Percentiles rank a stretch among this genome's conserved stretches.
phyloP scores from a whole-genome alignment of 2,888 invertebrate genomes.

The Trachelus stipa region DNA sequence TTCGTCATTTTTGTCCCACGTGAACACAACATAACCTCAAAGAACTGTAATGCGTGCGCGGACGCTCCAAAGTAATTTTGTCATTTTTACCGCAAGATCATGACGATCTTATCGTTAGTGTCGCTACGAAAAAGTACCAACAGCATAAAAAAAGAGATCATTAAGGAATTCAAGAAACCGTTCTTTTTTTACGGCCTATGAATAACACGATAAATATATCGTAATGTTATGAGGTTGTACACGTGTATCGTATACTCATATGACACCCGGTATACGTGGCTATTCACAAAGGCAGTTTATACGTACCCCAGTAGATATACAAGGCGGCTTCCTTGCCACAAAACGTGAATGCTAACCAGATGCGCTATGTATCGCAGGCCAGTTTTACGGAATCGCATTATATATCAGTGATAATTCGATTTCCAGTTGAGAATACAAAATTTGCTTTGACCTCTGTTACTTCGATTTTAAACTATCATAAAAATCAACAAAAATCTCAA shows the following conservation, averaged over 20 bases:
- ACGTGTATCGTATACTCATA: not conserved
- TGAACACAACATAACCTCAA: not conserved
- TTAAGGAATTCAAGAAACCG: not conserved
- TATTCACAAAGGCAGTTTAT: slow-evolving; percentile 28
- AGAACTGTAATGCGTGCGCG: not conserved
- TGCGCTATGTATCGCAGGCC: slow-evolving; percentile 31
- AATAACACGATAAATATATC: not conserved
- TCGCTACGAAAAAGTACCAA: not conserved
- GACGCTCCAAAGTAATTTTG: not conserved
- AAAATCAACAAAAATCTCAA: not conserved
- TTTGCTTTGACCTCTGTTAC: not conserved
- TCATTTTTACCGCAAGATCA: not conserved
- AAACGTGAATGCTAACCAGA: slow-evolving; percentile 37
- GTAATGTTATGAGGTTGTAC: not conserved
- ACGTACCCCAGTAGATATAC: slow-evolving; percentile 13
- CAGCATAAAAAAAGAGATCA: not conserved
- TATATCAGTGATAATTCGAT: not conserved
- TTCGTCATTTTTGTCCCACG: not conserved
- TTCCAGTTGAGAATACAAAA: not conserved
- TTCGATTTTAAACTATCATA: no score
- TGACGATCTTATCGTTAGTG: not conserved
- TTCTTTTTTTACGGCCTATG: not conserved
- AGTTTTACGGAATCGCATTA: slow-evolving; percentile 14
- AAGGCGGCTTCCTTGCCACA: slow-evolving; percentile 23
- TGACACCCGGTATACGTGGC: slow-evolving; percentile 31